Conservation (phyloP, 2,113 vertebrate species). For the Mus musculus region GRCm39 chr10:77174001-77174500, state of each 20-base stretch:
- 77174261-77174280: background rate
- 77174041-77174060: accelerated
- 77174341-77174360: background rate
- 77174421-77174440: background rate
- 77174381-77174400: accelerated
- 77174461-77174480: background rate
- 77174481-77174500: background rate
- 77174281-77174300: background rate
- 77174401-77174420: too few relatives aligned
- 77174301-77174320: background rate
- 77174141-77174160: background rate
- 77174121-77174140: background rate
- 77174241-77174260: background rate
- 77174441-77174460: background rate
- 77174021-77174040: background rate
- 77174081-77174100: background rate
- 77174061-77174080: background rate
- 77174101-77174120: background rate
- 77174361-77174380: background rate
- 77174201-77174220: background rate
- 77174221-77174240: background rate
- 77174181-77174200: background rate
- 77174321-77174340: background rate
- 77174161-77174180: background rate
- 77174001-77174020: background rate